Evolutionary conservation across 2,797 vertebrate species (phyloP), one percentile per base, ranked within the genome.

Genomic region (Phataginus tetradactyla): DNA sequence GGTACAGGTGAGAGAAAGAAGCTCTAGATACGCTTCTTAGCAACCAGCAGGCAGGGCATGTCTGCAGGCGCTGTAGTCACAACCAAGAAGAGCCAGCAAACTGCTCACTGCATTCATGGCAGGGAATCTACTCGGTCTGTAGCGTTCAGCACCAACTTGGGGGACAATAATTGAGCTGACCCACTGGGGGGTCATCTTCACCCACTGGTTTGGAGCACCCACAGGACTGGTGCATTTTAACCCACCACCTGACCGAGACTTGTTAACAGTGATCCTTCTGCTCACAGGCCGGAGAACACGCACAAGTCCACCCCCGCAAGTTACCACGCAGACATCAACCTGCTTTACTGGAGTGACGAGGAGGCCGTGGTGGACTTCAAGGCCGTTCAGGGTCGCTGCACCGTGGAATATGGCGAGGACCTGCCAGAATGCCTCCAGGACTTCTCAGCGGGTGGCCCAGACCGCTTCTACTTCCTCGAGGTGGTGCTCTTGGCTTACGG

Each of bases 381-480:
- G 0, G 99, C 99, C 0, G 99, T 99, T 13, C 99, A 99, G 25
- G 99, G 99, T 0, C 99, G 98, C 71, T 99, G 99, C 96, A 98
- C 98, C 0, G 99, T 99, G 20, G 99, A 99, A 92, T 99, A 99
- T 0, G 99, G 98, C 0, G 99, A 99, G 94, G 99, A 99, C 94
- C 98, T 99, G 84, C 98, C 98, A 0, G 98, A 99, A 95, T 98
- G 98, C 0, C 98, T 99, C 74, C 99, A 99, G 97, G 99, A 99
- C 0, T 99, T 99, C 69, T 99, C 99, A 0, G 98, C 97, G 0
- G 98, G 99, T 0, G 99, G 99, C 21, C 98, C 99, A 0, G 99
- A 99, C 96, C 98, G 99, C 75, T 99, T 99, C 98, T 99, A 99
- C 96, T 99, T 99, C 98, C 97, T 99, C 0, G 99, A 99, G 99